These are phyloP conservation scores for Drosophila gaucha DNA, from an alignment of 2,888 invertebrate species.

Conservation along the genomic window DNA sequence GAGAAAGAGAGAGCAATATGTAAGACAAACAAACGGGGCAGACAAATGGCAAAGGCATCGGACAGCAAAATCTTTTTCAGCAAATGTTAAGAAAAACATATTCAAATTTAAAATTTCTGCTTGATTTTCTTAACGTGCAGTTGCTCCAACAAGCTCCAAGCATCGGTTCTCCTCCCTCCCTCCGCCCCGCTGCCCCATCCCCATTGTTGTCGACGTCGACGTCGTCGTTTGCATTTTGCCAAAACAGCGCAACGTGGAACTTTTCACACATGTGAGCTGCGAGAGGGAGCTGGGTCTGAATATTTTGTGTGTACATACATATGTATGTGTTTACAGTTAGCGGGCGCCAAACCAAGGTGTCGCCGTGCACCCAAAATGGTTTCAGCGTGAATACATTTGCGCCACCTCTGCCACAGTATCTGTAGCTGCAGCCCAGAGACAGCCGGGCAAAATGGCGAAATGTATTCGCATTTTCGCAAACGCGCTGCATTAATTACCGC, in stretches of 20 bases:
- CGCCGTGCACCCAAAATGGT: conserved; percentile 79
- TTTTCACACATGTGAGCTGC: conserved; percentile 66
- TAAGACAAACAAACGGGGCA: conserved; percentile 67
- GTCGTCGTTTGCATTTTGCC: conserved; percentile 76
- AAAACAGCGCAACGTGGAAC: conserved; percentile 77
- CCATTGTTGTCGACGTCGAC: conserved; percentile 42
- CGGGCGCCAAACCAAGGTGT: conserved; percentile 79
- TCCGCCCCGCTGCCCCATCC: neutral
- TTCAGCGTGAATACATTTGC: conserved; percentile 78
- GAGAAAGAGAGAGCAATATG: conserved; percentile 32
- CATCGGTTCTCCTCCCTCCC: neutral
- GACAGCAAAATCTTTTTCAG: conserved; percentile 31
- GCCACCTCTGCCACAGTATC: conserved; percentile 33
- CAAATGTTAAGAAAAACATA: conserved; percentile 70
- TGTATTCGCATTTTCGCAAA: conserved; percentile 81
- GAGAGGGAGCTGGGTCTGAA: conserved; percentile 17
- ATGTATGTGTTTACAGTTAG: conserved; percentile 79
- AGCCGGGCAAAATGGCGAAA: conserved; percentile 61
- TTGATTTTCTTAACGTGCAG: conserved; percentile 64
- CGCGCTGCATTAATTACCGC: conserved; percentile 81
- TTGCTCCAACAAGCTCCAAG: neutral
- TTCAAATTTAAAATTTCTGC: conserved; percentile 78
- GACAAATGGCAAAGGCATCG: conserved; percentile 71
- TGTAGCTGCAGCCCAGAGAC: conserved; percentile 30
- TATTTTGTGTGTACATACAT: conserved; percentile 52